Base-by-base conservation (phyloP, 2,797 vertebrate genomes). In the Ispidina picta region DNA sequence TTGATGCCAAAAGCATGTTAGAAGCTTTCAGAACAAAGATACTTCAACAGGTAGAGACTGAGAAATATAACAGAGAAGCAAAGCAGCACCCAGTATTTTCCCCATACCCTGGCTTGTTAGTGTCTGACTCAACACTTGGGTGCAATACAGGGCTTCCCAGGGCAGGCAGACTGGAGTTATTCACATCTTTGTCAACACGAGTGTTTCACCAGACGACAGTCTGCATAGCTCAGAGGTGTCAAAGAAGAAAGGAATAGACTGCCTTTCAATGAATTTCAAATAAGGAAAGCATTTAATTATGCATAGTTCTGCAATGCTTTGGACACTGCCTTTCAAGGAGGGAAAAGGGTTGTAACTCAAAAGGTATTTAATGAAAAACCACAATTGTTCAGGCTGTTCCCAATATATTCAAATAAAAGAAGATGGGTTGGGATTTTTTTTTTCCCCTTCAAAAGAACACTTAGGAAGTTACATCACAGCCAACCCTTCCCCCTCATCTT, bases 281-380 rank as follows among this genome's bases (percentile, higher is more conserved):
- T 85, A 86, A 78, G 71, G 73, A 89, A 89, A 88, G 28, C 12
- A 66, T 81, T 89, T 68, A 90, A 89, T 90, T 74, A 82, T 70
- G 66, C n/a, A 41, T 59, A 65, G 43, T 72, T 71, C 51, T 86
- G 55, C 83, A 82, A 19, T 15, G 39, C 75, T 77, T 78, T 81
- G 79, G 82, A 74, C 35, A 43, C 35, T 55, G 59, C 68, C 86
- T 89, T 88, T 88, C 75, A 92, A 88, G 65, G 10, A 74, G 16
- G 59, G 22, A 85, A 69, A 72, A 72, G 49, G 44, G n/a, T 78
- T 52, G 43, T 85, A 91, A 89, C 44, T 75, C 76, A 62, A 59
- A 91, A 91, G 19, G n/a, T 89, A 80, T 92, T 95, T 94, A 88
- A 85, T 63, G 82, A 87, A 94, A 92, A 89, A 35, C 52, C 78